Evolutionary conservation across 2,888 invertebrate genomes (phyloP), one percentile per base, ranked within the genome.

Genomic region (Nymphalis polychloros): DNA sequence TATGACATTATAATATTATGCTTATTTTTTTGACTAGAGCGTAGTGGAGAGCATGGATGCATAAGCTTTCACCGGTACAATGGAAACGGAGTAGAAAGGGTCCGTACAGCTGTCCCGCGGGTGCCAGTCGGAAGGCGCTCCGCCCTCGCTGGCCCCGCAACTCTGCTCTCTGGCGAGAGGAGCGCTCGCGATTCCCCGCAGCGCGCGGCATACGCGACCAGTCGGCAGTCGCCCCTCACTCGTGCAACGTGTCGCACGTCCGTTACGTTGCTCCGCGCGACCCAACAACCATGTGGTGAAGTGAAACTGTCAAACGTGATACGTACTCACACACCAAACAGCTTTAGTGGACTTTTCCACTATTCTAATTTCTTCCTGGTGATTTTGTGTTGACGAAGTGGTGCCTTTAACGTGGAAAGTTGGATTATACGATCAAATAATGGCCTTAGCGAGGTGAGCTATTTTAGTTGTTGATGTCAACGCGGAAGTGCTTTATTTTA

Each of bases 371-470:
- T 81, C 77, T 64, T 82, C 81, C 83, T 81, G 83, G 82, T 87
- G 85, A 81, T 85, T 70, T 88, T 85, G 89, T 90, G 90, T 84
- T 81, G 79, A 83, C 84, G 77, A 85, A 89, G 89, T 89, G 86
- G 89, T 89, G 87, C 84, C 82, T 83, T 81, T 81, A 82, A 81
- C 84, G 87, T 87, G 89, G 88, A 89, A 90, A 90, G 89, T 92
- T 92, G 92, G 92, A 92, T 92, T 92, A 86, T 90, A 90, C 90
- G 87, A 90, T 87, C 85, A 88, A 87, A 92, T 90, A 87, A 92
- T 92, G 92, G 92, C 92, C 89, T 92, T 92, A 92, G 92, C 92
- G 88, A 92, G 92, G 92, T 92, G 87, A 92, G 92, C 87, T 92
- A 92, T 92, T 92, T 91, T 88, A 83, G 90, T 90, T 90, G 90